phyloP scores from a whole-genome alignment of 2,797 vertebrate genomes.

The Falco concolor region DNA sequence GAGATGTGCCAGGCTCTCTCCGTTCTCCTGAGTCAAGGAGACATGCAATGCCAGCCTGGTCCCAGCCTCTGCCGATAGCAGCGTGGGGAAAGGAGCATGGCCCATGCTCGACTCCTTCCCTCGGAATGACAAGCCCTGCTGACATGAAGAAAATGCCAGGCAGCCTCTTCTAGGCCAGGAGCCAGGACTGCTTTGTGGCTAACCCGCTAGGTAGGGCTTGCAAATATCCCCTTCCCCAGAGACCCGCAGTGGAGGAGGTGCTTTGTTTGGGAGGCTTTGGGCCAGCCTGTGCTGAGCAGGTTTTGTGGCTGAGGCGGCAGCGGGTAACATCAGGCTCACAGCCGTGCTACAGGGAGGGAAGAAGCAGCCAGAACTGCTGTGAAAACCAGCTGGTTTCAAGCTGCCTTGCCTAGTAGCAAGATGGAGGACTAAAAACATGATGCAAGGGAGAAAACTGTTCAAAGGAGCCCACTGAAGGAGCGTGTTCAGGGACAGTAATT shows the following conservation, averaged over 20 bases:
- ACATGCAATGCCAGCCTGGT: neutral
- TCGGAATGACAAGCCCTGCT: neutral
- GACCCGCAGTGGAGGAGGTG: neutral
- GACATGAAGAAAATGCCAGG: neutral
- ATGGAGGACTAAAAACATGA: neutral
- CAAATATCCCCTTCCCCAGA: neutral
- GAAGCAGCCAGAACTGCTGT: neutral
- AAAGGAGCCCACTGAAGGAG: neutral
- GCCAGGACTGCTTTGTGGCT: neutral
- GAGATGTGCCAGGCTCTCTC: neutral
- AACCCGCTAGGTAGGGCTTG: neutral
- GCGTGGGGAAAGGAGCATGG: neutral
- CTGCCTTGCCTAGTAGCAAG: neutral
- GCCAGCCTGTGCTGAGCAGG: neutral
- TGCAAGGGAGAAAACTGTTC: neutral
- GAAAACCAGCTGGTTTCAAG: neutral
- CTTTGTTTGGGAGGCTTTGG: neutral
- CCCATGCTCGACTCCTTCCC: rapidly evolving
- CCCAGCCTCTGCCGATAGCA: neutral
- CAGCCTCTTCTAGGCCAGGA: neutral
- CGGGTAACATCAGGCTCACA: neutral
- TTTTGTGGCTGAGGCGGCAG: neutral
- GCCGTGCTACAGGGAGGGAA: neutral
- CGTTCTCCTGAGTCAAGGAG: neutral
- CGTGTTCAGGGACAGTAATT: too few species aligned